Conservation (phyloP, 37 sponge, comb jelly and placozoan species). For the Ianthella basta region DNA sequence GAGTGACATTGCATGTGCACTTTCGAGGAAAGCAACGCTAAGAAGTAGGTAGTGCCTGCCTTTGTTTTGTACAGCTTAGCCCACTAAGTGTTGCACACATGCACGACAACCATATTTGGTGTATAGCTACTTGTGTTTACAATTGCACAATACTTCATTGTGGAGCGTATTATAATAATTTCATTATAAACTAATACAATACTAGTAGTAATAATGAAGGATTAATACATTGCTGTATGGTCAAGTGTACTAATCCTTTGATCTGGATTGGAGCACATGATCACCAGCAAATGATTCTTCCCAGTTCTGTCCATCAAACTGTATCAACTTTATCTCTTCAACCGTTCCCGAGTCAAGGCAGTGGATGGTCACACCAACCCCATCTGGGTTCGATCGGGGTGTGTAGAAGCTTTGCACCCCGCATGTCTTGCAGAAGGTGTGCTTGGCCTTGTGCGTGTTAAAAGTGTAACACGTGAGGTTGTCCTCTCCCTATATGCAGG, state of each 20-base stretch:
- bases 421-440: slow-evolving; percentile 89
- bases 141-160: no score
- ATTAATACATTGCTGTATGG: not conserved
- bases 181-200: no score
- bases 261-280: slow-evolving; percentile 47
- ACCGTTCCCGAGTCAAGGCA: slow-evolving; percentile 81
- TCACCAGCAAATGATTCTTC: slow-evolving; percentile 64
- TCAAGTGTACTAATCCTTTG: slow-evolving; percentile 19
- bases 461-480: slow-evolving; percentile 80
- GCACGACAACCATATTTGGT: no score
- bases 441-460: slow-evolving; percentile 92
- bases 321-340: slow-evolving; percentile 25
- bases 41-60: no score
- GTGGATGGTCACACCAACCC: slow-evolving; percentile 71
- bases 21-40: no score
- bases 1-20: no score
- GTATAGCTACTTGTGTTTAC: no score
- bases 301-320: slow-evolving; percentile 90
- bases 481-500: slow-evolving; percentile 61
- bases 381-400: slow-evolving; percentile 95
- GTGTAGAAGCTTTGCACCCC: slow-evolving; percentile 98
- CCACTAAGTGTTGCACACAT: no score
- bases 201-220: not conserved
- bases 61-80: no score
- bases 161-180: no score